phyloP scores from a whole-genome alignment of 2,113 vertebrate species.

The Mionectes macconnelli region DNA sequence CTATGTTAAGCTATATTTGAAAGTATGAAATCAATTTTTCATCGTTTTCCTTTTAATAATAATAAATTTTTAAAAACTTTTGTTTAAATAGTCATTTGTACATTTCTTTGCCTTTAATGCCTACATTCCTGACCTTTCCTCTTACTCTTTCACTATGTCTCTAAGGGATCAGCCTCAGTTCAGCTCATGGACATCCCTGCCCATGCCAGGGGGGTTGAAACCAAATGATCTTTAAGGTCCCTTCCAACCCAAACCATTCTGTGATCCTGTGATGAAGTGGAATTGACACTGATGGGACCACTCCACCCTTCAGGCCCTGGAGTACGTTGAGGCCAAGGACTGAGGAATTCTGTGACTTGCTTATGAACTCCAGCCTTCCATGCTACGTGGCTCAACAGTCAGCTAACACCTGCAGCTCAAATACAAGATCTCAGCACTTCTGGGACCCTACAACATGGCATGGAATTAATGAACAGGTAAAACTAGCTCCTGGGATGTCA shows the following conservation, averaged over 20 bases:
- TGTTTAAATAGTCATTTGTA: neutral
- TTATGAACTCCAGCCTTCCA: neutral
- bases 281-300: neutral
- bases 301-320: neutral
- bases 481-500: neutral
- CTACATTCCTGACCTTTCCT: neutral
- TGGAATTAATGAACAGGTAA: rapidly evolving
- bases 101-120: neutral
- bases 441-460: neutral
- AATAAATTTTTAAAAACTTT: neutral
- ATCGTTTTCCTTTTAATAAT: neutral
- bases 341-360: neutral
- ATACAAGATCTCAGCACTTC: neutral
- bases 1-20: neutral
- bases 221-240: neutral
- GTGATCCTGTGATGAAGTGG: neutral
- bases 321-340: rapidly evolving
- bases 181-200: neutral
- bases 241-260: neutral
- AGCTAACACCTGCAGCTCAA: neutral
- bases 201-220: neutral
- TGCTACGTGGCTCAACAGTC: rapidly evolving
- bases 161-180: neutral
- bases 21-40: neutral
- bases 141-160: neutral